A percentile compares a stretch with the other conserved stretches of the same genome.
phyloP scores from a whole-genome alignment of 2,888 invertebrate genomes.

The Silvanus unidentatus region DNA sequence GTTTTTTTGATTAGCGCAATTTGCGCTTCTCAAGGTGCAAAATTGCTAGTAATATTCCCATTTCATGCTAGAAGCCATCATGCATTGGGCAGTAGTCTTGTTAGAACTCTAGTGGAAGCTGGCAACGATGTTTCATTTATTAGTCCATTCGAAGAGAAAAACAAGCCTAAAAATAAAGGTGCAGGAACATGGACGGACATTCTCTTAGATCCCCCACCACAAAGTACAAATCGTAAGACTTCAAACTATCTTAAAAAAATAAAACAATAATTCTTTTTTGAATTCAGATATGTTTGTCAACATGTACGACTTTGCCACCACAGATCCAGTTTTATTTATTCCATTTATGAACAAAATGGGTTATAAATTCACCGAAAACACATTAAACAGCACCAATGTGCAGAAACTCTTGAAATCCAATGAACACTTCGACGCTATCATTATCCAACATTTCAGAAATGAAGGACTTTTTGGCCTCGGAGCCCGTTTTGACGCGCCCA shows the following conservation, averaged over 20 bases:
- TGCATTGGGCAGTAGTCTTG: conserved; percentile 24
- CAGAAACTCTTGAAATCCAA: conserved; percentile 10
- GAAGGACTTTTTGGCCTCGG: conserved; percentile 38
- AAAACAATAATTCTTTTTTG: too few species aligned
- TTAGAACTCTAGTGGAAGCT: conserved; percentile 25
- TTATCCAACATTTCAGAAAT: conserved; percentile 34
- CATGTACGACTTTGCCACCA: too few species aligned
- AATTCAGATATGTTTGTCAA: too few species aligned
- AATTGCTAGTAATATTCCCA: conserved; percentile 26
- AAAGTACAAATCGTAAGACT: conserved; percentile 6
- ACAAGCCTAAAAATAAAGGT: conserved; percentile 19
- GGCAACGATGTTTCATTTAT: conserved; percentile 34
- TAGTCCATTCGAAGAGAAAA: conserved; percentile 22
- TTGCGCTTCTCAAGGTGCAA: conserved; percentile 11
- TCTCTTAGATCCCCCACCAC: conserved; percentile 4
- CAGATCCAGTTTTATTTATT: too few species aligned
- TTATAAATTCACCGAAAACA: too few species aligned
- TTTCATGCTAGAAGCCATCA: conserved; percentile 26
- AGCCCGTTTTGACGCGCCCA: conserved; percentile 13
- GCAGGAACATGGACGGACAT: conserved; percentile 9
- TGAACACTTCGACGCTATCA: conserved; percentile 31
- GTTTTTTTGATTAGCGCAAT: not conserved
- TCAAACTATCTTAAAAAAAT: too few species aligned
- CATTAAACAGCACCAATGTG: not conserved
- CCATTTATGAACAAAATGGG: too few species aligned